Base-by-base conservation (phyloP, 2,888 invertebrate species). In the Nysson spinosus region DNA sequence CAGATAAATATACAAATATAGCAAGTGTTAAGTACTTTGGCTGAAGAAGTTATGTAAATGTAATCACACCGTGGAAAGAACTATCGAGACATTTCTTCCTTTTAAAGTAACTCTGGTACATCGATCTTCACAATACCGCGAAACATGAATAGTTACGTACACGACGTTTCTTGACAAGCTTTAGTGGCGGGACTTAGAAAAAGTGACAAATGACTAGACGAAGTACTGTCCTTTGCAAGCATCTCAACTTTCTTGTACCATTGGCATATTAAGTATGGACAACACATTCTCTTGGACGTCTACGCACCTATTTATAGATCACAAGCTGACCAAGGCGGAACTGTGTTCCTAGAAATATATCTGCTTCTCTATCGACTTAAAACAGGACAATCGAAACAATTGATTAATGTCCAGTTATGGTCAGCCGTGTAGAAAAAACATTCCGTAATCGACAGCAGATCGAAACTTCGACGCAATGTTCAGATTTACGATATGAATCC, bases 191-290 rank as follows among this genome's bases (percentile, higher is more conserved):
- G 67, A 54, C 46, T 54, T 47, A 58, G 52, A 64, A 64, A 64
- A 67, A 64, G 54, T 67, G 65, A 67, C 65, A 67, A 65, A 67
- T 67, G 65, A 52, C 54, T 50, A 30, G 67, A 50, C 57, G 58
- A 64, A 64, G 65, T 57, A 34, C 66, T 39, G 66, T 65, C 64
- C 65, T 67, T n/a, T 65, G 67, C 58, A 34, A 40, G 26, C 56
- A 34, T 58, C 58, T 44, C 54, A 57, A 65, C 65, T 58, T 67
- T 50, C 52, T 54, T 44, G 17, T 39, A 30, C 52, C 47, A 30
- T 3, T 26, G 35, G 57, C 64, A 66, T 66, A 66, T 66, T 66
- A 66, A 66, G 66, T 64, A 57, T 55, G 66, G 56, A 46, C 57
- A 39, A 42, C 64, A 57, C 64, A 64, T 64, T 64, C 51, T 22